Base-by-base conservation (phyloP, 2,113 vertebrate genomes). In the Alethe diademata region DNA sequence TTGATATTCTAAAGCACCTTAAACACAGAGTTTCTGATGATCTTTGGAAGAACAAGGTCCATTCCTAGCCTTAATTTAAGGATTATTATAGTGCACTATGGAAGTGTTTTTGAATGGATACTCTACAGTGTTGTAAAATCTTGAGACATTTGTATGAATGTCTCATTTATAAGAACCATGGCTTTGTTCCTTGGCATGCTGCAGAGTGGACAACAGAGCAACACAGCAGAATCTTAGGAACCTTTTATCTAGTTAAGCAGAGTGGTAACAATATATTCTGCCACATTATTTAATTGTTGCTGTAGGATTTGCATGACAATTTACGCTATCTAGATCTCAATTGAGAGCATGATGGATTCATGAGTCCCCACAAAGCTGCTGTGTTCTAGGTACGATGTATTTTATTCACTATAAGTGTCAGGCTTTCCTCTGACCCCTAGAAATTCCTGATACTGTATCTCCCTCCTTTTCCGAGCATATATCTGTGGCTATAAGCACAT, bases 1-100 rank as follows among this genome's bases (percentile, higher is more conserved):
- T 58, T 65, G 19, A 74, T 95, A 70, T 78, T 96, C 62, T 96
- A 19, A 92, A 91, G 48, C 36, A 65, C 35, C 60, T 95, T 91
- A 73, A 66, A 60, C 11, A 33, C 13, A 81, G 74, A 58, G 24
- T 48, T 74, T 70, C 81, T 81, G 61, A 62, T 95, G 13, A n/a
- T 89, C 53, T 65, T 90, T 91, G 76, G 45, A 89, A 92, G 71
- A 90, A 29, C n/a, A 61, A 56, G 31, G 12, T 71, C 70, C 33
- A 17, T 58, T 81, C 51, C 18, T 38, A 88, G 14, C 28, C 28
- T 88, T 87, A 61, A 58, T 38, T 45, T 75, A 86, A 82, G 54
- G 60, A 18, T 91, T 74, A 74, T 28, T 85, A 33, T 64, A 43
- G 40, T 50, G 62, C 13, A 6, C 15, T 45, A 9, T 66, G 33